phyloP scores from a whole-genome alignment of 2,797 vertebrate species.

The Cebuella pygmaea region DNA sequence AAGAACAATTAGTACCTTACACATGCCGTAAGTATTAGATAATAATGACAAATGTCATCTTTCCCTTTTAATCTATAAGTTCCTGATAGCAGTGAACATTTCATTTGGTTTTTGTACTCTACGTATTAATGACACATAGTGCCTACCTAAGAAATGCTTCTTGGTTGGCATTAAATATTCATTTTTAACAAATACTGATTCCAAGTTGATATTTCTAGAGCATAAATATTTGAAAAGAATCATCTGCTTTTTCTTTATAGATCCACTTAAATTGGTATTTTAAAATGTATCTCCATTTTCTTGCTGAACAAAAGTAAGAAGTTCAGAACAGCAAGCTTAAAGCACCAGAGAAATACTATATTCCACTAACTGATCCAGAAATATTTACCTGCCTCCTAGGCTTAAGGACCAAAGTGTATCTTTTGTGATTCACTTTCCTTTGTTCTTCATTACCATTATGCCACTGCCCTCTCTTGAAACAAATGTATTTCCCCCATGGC shows the following conservation, averaged over 20 bases:
- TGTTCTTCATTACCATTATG: neutral
- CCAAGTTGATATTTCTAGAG: neutral
- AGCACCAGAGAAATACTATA: neutral
- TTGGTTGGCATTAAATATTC: neutral
- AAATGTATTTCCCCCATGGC: neutral
- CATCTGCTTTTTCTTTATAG: slow-evolving; percentile 26
- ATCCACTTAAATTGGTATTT: neutral
- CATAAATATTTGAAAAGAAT: slow-evolving; percentile 3
- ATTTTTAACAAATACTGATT: slow-evolving; percentile 25
- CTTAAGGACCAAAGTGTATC: neutral
- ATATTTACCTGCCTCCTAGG: neutral
- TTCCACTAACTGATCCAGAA: neutral
- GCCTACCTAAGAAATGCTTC: neutral
- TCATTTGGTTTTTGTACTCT: neutral
- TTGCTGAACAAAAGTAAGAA: slow-evolving; percentile 16
- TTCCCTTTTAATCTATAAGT: neutral
- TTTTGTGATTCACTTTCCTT: neutral
- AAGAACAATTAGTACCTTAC: neutral
- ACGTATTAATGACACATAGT: neutral
- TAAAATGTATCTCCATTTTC: slow-evolving; percentile 23
- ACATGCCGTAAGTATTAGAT: neutral
- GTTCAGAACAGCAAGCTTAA: neutral
- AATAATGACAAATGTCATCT: neutral
- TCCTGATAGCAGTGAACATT: neutral
- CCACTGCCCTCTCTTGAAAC: neutral